Conservation (phyloP, 2,797 vertebrate species). For the Malacoraja senta region DNA sequence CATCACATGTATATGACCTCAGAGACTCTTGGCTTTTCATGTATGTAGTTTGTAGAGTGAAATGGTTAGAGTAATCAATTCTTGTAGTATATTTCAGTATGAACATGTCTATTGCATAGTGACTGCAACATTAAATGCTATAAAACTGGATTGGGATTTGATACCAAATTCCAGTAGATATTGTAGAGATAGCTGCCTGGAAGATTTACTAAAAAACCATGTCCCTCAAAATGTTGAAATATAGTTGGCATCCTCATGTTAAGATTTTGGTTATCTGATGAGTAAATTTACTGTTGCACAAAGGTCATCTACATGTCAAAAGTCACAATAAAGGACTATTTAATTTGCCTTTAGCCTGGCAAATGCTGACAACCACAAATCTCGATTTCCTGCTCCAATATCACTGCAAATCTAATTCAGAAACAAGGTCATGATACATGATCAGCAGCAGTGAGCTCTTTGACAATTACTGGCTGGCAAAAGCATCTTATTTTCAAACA, state of each 20-base stretch:
- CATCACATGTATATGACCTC: background rate
- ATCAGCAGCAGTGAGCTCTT: background rate
- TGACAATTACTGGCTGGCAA: background rate
- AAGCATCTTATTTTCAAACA: background rate
- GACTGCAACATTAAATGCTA: background rate
- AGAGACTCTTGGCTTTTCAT: background rate
- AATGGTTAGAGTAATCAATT: background rate
- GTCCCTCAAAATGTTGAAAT: background rate
- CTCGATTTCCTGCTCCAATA: background rate
- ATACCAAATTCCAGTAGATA: background rate
- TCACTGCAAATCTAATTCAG: conserved; percentile 20
- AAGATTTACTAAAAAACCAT: background rate
- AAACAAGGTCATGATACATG: conserved; percentile 21
- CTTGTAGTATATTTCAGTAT: background rate
- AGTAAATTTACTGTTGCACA: background rate
- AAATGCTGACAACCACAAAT: background rate
- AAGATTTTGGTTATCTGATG: background rate
- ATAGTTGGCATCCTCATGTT: background rate
- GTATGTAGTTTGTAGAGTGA: background rate
- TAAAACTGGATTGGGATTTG: background rate
- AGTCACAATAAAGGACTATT: too few relatives aligned
- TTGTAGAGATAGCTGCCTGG: too few relatives aligned
- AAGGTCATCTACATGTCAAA: background rate
- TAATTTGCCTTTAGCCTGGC: too few relatives aligned
- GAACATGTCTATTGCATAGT: background rate